Conservation (phyloP, 2,888 invertebrate genomes). For the Creontiades dilutus region DNA sequence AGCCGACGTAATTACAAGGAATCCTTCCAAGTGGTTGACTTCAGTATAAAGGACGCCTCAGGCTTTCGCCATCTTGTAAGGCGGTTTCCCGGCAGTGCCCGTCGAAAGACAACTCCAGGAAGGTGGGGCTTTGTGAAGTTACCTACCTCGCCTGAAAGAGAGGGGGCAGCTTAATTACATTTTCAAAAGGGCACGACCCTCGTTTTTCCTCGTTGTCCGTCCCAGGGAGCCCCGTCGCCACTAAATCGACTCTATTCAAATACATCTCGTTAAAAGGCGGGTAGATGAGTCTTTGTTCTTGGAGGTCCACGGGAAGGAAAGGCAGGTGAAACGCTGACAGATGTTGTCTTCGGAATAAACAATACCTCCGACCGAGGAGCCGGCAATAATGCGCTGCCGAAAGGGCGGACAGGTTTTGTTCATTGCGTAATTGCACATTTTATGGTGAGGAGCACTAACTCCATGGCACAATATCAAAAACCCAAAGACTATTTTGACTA, state of each 20-base stretch:
- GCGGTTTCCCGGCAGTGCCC: constrained; percentile 1
- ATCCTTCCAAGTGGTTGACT: constrained; percentile 27
- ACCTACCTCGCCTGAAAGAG: background rate
- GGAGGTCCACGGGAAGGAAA: background rate
- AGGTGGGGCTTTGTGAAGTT: constrained; percentile 16
- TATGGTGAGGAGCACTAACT: too few species aligned
- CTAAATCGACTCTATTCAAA: constrained; percentile 32
- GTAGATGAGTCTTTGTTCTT: constrained; percentile 32
- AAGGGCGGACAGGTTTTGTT: too few species aligned
- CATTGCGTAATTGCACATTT: too few species aligned
- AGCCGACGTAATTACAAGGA: constrained; percentile 37
- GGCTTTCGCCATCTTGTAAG: constrained; percentile 15
- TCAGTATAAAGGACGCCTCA: constrained; percentile 23
- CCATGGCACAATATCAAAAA: too few species aligned
- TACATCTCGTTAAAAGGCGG: constrained; percentile 39
- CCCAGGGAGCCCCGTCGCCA: background rate
- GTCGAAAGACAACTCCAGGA: background rate
- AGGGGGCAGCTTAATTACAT: constrained; percentile 10
- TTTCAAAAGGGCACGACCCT: constrained; percentile 40
- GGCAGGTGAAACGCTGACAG: constrained; percentile 23
- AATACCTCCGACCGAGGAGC: background rate
- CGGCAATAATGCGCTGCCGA: too few species aligned
- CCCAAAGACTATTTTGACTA: too few species aligned
- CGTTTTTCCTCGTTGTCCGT: constrained; percentile 20
- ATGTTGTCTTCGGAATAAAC: background rate